phyloP scores from a whole-genome alignment of 1,140 invertebrate species.

The Drosophila nikananu region DNA sequence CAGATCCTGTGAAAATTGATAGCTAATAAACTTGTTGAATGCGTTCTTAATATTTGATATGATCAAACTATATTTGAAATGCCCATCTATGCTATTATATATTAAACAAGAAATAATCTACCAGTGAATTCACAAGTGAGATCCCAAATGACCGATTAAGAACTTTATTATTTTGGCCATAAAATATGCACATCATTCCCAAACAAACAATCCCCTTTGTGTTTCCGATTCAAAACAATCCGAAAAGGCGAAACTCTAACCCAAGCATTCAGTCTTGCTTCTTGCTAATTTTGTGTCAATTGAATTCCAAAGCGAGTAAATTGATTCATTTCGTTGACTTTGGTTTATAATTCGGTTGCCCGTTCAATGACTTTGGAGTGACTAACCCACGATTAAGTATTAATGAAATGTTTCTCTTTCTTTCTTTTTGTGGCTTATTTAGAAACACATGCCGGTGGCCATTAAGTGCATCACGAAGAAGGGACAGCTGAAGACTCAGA shows the following conservation, averaged over 20 bases:
- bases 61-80: not conserved
- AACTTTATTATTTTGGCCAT: conserved; percentile 1
- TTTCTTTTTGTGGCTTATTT: conserved; percentile 82
- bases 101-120: too few relatives aligned
- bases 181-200: conserved; percentile 13
- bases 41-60: not conserved
- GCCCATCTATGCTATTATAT: not conserved
- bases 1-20: not conserved
- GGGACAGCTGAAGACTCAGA: conserved; percentile 98
- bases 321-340: conserved; percentile 37
- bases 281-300: conserved; percentile 41
- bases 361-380: conserved; percentile 58
- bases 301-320: conserved; percentile 22
- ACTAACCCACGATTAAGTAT: conserved; percentile 46
- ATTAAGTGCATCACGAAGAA: conserved; percentile 99
- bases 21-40: not conserved
- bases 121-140: too few relatives aligned
- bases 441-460: conserved; percentile 96
- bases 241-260: conserved; percentile 12
- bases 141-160: not conserved
- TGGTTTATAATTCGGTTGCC: conserved; percentile 33
- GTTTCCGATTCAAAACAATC: conserved; percentile 15
- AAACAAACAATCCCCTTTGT: conserved; percentile 13
- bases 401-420: conserved; percentile 47
- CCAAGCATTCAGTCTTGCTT: conserved; percentile 7